Evolutionary conservation across 1,140 invertebrate species (phyloP).

Genomic region (Samia ricini): DNA sequence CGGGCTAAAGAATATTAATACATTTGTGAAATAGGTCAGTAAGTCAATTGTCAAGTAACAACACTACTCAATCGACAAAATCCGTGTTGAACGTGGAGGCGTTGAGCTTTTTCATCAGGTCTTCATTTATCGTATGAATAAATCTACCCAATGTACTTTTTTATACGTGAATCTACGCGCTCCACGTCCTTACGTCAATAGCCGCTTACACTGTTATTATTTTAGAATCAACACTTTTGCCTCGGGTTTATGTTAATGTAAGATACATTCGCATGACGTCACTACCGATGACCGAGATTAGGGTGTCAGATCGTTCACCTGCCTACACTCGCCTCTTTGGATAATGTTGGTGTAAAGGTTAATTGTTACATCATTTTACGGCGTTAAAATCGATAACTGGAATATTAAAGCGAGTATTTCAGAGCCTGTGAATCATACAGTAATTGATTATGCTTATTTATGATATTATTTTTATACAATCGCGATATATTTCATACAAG

Average conservation of each 20-base stretch:
- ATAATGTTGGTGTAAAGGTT: slow-evolving; percentile 59
- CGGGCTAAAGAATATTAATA: not conserved
- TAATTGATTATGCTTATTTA: not conserved
- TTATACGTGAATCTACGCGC: not conserved
- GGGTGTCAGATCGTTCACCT: slow-evolving; percentile 50
- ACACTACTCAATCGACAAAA: not conserved
- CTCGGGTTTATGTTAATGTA: slow-evolving; percentile 18
- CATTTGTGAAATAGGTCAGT: not conserved
- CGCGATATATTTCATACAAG: too few species aligned
- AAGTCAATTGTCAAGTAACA: not conserved
- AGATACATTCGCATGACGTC: slow-evolving; percentile 14
- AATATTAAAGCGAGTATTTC: not conserved
- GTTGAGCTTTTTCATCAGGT: not conserved
- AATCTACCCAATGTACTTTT: not conserved
- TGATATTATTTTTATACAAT: not conserved
- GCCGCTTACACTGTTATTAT: slow-evolving; percentile 19
- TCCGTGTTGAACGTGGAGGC: not conserved
- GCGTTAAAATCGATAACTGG: slow-evolving; percentile 1
- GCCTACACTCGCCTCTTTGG: slow-evolving; percentile 44
- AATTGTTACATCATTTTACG: slow-evolving; percentile 30
- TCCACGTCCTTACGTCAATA: slow-evolving; percentile 14
- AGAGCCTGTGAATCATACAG: not conserved
- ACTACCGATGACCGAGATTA: slow-evolving; percentile 47
- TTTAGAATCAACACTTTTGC: slow-evolving; percentile 23
- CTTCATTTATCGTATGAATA: slow-evolving; percentile 1